Conservation (phyloP, 2,113 vertebrate species). For the Numida meleagris region DNA sequence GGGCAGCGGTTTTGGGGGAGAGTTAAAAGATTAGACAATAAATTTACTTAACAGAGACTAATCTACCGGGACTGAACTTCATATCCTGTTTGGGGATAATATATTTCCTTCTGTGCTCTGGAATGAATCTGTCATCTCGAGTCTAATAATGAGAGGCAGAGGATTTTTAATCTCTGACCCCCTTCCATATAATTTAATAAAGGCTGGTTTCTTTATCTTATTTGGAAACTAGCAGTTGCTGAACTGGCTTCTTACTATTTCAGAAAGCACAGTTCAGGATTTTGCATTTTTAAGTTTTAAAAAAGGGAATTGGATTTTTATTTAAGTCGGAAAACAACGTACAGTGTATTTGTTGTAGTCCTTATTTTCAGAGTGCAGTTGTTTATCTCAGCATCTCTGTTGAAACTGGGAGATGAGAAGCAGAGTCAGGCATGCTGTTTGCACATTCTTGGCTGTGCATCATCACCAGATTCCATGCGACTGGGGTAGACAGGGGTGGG, state of each 20-base stretch:
- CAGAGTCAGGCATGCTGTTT: slow-evolving; percentile 23
- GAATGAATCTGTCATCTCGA: slow-evolving; percentile 83
- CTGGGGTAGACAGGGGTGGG: slow-evolving; percentile 24
- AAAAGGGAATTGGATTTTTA: neutral
- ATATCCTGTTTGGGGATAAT: slow-evolving; percentile 87
- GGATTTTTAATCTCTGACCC: slow-evolving; percentile 84
- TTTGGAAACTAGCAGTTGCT: slow-evolving; percentile 65
- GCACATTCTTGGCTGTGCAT: slow-evolving; percentile 26
- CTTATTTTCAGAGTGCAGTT: neutral
- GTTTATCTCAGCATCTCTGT: slow-evolving; percentile 35
- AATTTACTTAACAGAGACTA: slow-evolving; percentile 83
- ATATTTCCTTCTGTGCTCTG: slow-evolving; percentile 84
- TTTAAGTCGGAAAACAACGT: neutral
- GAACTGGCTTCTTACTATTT: slow-evolving; percentile 12
- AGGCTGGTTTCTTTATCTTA: slow-evolving; percentile 74
- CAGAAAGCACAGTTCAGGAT: neutral
- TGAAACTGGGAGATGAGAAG: slow-evolving; percentile 24
- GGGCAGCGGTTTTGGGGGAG: slow-evolving; percentile 71
- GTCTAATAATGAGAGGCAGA: slow-evolving; percentile 83
- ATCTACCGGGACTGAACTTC: slow-evolving; percentile 81
- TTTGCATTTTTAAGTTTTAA: slow-evolving; percentile 1
- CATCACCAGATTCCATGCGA: neutral
- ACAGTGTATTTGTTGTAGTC: neutral
- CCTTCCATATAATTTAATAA: slow-evolving; percentile 79
- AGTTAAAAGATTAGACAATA: slow-evolving; percentile 84